These are phyloP conservation scores for Tauraco erythrolophus DNA, from an alignment of 2,113 vertebrate species.

Conservation along the genomic window DNA sequence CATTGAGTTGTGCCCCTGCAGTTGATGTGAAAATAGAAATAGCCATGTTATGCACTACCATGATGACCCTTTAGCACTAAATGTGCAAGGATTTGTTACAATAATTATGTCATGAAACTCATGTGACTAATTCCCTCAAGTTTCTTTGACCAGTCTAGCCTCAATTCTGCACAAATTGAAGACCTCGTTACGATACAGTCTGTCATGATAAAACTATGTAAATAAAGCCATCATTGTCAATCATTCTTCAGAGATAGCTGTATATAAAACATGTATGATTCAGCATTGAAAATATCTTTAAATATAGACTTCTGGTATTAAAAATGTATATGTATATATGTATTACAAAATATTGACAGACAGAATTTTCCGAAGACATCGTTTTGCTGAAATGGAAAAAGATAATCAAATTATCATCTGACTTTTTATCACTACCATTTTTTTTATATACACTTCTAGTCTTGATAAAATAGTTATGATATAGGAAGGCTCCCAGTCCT, in stretches of 20 bases:
- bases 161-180: neutral
- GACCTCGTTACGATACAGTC: neutral
- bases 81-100: neutral
- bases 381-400: neutral
- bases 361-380: neutral
- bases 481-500: conserved; percentile 50
- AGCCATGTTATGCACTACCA: neutral
- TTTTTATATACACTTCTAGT: neutral
- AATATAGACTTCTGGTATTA: neutral
- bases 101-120: neutral
- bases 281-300: neutral
- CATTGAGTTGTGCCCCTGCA: neutral
- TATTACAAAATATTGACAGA: neutral
- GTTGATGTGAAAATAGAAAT: neutral
- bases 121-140: neutral
- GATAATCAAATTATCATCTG: neutral
- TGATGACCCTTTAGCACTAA: neutral
- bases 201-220: neutral
- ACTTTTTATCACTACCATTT: neutral
- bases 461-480: neutral
- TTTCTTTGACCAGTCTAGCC: neutral
- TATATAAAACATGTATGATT: neutral
- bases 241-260: neutral
- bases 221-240: neutral
- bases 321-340: neutral